Evolutionary conservation across 2,888 invertebrate species (phyloP), one percentile per base, ranked within the genome.

Genomic region (Didymodactylos carnosus): DNA sequence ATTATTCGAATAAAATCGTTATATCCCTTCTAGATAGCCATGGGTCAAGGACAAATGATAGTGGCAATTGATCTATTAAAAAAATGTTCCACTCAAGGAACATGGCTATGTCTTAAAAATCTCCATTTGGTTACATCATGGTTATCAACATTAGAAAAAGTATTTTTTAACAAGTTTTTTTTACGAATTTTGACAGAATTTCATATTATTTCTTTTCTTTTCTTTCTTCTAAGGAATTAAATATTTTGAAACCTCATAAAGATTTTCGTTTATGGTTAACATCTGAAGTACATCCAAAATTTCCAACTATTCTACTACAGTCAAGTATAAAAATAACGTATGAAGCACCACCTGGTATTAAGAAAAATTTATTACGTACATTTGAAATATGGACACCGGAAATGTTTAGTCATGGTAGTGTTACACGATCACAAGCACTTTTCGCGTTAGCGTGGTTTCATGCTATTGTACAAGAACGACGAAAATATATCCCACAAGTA

Each of bases 401-500:
- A 69, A 83, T 82, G 76, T 76, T 85, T 43, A 79, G 80, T 41
- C 80, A 80, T 70, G 79, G 80, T 29, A 80, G 81, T 41, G 79
- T 80, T 1, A 77, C 81, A 14, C 78, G 84, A 23, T 78, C 83
- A 23, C 86, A 86, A 79, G 84, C 87, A 1, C 81, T 90, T 75
- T 88, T 95, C 78, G 88, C 90, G 10, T 84, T 94, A 23, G 89
- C 93, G 76, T 90, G 91, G 87, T 86, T 91, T 74, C 94, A 95
- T 82, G 92, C 95, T 1, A 86, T 94, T 19, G 86, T 93, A 72
- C 86, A 87, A 78, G 97, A 98, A 83, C 86, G 98, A 51, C 86
- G 95, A 75, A 90, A 89, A 72, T 97, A 89, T 82, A 90, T 94
- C 78, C 94, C 94, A 1, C 91, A 86, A 80, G 85, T 83, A 77